Percentiles rank a stretch among this genome's conserved stretches.
Conservation (phyloP, 2,113 vertebrate species). For the Mus spicilegus region DNA sequence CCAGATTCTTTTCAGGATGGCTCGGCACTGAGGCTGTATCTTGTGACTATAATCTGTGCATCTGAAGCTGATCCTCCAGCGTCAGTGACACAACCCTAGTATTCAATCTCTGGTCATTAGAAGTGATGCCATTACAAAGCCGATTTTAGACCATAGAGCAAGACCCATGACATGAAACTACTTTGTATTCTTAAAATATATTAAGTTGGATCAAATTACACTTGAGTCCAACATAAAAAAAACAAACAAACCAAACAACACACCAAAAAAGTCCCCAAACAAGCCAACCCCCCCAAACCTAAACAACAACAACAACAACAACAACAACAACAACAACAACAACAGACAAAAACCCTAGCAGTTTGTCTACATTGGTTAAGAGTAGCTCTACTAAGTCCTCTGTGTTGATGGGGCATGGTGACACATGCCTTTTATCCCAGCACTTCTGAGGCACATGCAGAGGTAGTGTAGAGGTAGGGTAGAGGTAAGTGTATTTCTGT, state of each 20-base stretch:
- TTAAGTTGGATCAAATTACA: conserved; percentile 7
- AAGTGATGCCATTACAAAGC: not conserved
- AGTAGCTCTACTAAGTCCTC: not conserved
- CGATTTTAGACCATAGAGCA: conserved; percentile 31
- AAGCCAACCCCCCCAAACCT: too few relatives aligned
- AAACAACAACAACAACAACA: too few relatives aligned
- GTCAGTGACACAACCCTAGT: not conserved
- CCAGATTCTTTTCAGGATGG: not conserved
- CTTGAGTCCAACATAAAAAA: not conserved
- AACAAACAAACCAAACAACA: too few relatives aligned
- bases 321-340: too few relatives aligned
- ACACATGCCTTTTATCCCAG: not conserved
- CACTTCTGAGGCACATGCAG: not conserved
- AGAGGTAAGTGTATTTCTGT: too few relatives aligned
- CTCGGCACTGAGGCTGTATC: not conserved
- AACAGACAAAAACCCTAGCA: not conserved
- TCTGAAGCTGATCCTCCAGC: too few relatives aligned
- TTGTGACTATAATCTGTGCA: fast-evolving
- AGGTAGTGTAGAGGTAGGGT: not conserved
- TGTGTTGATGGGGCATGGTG: not conserved
- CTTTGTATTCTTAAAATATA: not conserved
- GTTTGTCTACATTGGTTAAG: not conserved
- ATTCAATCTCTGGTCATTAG: not conserved
- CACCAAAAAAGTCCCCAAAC: too few relatives aligned
- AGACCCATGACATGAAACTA: not conserved